Evolutionary conservation across 2,888 invertebrate genomes (phyloP).

Genomic region (Archaeoteleia sp.): DNA sequence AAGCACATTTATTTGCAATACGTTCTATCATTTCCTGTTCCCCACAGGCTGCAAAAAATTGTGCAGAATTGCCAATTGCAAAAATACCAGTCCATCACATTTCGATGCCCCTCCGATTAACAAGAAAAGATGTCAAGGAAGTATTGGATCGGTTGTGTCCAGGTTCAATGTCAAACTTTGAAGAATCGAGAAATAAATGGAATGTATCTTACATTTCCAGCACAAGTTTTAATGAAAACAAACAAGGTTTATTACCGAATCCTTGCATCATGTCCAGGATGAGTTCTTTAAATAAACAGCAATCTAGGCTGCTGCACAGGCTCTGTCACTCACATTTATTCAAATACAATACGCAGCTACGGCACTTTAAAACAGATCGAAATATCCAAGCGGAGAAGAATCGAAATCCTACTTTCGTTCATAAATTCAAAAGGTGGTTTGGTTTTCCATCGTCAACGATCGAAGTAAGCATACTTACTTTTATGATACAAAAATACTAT

Average conservation of each 20-base stretch:
- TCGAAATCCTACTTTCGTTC: conserved; percentile 80
- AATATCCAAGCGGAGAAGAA: conserved; percentile 82
- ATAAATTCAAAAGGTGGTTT: conserved; percentile 63
- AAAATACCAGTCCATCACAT: conserved; percentile 58
- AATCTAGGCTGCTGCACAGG: conserved; percentile 56
- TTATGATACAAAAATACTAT: too few relatives aligned
- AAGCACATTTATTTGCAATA: not conserved
- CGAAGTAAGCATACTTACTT: too few relatives aligned
- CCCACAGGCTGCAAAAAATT: conserved; percentile 64
- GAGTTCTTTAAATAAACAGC: conserved; percentile 52
- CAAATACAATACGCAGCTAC: conserved; percentile 77
- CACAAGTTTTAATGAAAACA: conserved; percentile 67
- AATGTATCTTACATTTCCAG: conserved; percentile 70
- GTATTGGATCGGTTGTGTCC: conserved; percentile 58
- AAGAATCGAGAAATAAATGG: conserved; percentile 63
- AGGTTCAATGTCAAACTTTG: conserved; percentile 51
- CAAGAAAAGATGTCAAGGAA: conserved; percentile 56
- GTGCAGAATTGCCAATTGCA: conserved; percentile 58
- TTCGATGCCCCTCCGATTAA: conserved; percentile 54
- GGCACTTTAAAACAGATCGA: conserved; percentile 88
- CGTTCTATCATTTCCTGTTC: conserved; percentile 1
- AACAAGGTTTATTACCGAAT: conserved; percentile 60
- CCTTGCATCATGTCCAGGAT: conserved; percentile 55
- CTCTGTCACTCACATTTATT: conserved; percentile 50
- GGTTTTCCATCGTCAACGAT: conserved; percentile 37